Conservation (phyloP, 2,797 vertebrate genomes). For the Syngnathus acus region DNA sequence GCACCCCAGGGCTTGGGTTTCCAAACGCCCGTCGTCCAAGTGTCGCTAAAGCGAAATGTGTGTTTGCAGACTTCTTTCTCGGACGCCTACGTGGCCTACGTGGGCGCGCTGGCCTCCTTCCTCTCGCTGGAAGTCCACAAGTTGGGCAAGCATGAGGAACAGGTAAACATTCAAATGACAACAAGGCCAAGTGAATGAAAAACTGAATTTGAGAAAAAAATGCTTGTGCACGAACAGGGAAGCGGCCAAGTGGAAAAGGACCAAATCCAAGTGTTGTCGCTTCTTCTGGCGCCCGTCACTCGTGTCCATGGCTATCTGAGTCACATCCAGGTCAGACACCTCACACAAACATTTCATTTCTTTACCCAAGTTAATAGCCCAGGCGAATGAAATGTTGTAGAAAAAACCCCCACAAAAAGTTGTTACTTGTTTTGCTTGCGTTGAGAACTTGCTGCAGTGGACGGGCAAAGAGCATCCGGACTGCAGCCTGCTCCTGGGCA, state of each 20-base stretch:
- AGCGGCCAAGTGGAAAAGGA: background rate
- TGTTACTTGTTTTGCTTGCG: background rate
- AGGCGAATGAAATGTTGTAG: background rate
- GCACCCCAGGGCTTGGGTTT: background rate
- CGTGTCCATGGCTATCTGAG: conserved; percentile 70
- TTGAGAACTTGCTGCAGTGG: conserved; percentile 66
- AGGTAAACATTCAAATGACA: conserved; percentile 35
- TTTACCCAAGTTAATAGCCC: too few relatives aligned
- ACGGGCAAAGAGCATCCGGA: conserved; percentile 67
- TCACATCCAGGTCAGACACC: conserved; percentile 67
- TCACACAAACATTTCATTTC: too few relatives aligned
- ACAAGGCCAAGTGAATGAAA: too few relatives aligned
- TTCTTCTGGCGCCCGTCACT: conserved; percentile 65
- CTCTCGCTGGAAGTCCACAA: conserved; percentile 63
- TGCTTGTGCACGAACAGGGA: too few relatives aligned
- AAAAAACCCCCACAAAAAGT: background rate
- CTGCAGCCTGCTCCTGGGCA: conserved; percentile 65
- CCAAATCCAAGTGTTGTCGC: conserved; percentile 54
- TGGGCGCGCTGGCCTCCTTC: conserved; percentile 51
- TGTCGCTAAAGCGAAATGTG: background rate
- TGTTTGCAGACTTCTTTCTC: conserved; percentile 60
- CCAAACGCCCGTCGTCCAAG: background rate
- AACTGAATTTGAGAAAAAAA: too few relatives aligned
- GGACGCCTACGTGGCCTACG: conserved; percentile 69
- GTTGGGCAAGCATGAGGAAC: conserved; percentile 36